Evolutionary conservation across 2,888 invertebrate genomes (phyloP), one percentile per base, ranked within the genome.

Genomic region (Fragum fragum): DNA sequence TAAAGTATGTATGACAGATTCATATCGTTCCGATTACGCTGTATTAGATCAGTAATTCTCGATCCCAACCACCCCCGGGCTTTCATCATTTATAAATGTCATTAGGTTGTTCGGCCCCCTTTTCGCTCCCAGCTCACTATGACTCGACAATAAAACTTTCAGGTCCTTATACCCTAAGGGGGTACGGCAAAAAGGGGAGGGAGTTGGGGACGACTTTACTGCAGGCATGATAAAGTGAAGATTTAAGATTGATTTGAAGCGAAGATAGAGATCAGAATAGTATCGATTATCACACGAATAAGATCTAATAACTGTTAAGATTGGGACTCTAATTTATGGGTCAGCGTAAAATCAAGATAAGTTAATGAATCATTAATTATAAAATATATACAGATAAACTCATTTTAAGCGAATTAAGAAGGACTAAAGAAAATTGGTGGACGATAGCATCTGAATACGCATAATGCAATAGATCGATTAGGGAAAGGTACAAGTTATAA

Each of bases 1-100:
- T 66, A 42, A 26, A 66, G 42, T 59, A 21, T 7, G 9, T 29
- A n/a, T 80, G 85, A 74, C 82, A 85, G 85, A 83, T 85, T 80
- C 76, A 82, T 85, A 85, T 85, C 85, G 29, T 28, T 47, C 53
- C 59, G 59, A 83, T 85, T 83, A 83, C 80, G 82, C 68, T 63
- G 11, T 36, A 70, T 83, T 72, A 70, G 85, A 81, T 85, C 80
- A 85, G 85, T 73, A 57, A 80, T 47, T 71, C 68, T 73, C 53
- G 55, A 52, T 59, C 59, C 42, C 29, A 59, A 29, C 18, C 26
- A 76, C 78, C 78, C 73, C 59, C 47, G 53, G 81, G 82, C 57
- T 69, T 57, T 74, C 55, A 57, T 80, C 85, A 81, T 85, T 83
- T 83, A 83, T 85, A 76, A 73, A 77, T 83, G 85, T 85, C 85